These are phyloP conservation scores for Drosophila kuntzei DNA, from an alignment of 2,888 invertebrate genomes.

Conservation along the genomic window DNA sequence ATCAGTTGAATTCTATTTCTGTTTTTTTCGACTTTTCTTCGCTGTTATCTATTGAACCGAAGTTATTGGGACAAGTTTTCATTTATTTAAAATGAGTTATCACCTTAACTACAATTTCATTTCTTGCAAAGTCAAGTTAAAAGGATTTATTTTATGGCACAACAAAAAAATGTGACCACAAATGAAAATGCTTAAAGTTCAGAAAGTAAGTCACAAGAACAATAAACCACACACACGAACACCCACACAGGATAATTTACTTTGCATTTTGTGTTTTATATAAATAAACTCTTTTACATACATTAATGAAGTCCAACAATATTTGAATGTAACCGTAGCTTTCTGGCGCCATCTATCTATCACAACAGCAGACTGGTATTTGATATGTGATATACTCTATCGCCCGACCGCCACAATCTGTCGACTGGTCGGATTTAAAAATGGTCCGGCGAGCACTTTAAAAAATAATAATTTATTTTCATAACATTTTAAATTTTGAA, in stretches of 20 bases:
- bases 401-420: no score
- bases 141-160: constrained; percentile 47
- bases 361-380: not conserved
- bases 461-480: no score
- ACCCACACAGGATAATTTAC: not conserved
- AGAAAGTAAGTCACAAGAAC: constrained; percentile 21
- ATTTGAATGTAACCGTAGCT: constrained; percentile 35
- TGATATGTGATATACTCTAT: not conserved
- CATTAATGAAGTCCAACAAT: not conserved
- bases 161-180: constrained; percentile 53
- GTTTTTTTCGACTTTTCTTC: not conserved
- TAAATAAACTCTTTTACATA: no score
- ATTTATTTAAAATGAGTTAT: constrained; percentile 18
- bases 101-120: not conserved
- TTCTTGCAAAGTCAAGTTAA: constrained; percentile 15
- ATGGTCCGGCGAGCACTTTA: no score
- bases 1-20: constrained; percentile 30
- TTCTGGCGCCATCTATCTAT: constrained; percentile 47
- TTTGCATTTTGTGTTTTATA: constrained; percentile 8
- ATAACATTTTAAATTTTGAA: no score
- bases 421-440: no score
- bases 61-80: constrained; percentile 1
- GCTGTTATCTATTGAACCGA: constrained; percentile 12
- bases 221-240: constrained; percentile 30
- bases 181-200: constrained; percentile 59